Evolutionary conservation across 2,888 invertebrate species (phyloP).

Genomic region (Lithophane ornitopus): DNA sequence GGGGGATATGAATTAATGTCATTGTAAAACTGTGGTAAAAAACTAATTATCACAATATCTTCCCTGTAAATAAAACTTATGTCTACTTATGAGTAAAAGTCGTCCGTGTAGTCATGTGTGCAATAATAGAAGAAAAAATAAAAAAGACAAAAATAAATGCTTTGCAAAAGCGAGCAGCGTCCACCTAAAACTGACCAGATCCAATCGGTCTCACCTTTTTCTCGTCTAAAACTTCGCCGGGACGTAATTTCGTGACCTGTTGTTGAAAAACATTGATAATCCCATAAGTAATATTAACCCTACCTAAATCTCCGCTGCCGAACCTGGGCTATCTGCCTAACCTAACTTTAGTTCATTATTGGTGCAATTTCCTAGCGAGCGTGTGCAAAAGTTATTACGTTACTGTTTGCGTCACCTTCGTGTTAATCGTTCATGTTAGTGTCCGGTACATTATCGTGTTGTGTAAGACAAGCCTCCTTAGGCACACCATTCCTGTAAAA

Average conservation of each 20-base stretch:
- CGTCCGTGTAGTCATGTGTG: conserved; percentile 75
- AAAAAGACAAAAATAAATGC: conserved; percentile 83
- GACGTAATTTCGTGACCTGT: conserved; percentile 97
- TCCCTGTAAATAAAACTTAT: conserved; percentile 59
- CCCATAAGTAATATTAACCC: conserved; percentile 74
- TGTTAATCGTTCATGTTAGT: conserved; percentile 87
- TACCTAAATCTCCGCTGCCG: conserved; percentile 88
- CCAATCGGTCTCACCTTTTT: conserved; percentile 95
- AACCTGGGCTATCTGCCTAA: conserved; percentile 74
- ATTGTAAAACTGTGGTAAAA: conserved; percentile 54
- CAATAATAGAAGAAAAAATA: conserved; percentile 71
- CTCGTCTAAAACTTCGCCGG: conserved; percentile 98
- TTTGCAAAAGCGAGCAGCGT: conserved; percentile 90
- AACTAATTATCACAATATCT: conserved; percentile 63
- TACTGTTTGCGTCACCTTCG: conserved; percentile 80
- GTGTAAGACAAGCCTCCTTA: conserved; percentile 78
- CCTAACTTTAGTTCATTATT: conserved; percentile 75
- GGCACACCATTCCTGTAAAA: conserved; percentile 78
- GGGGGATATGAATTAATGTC: conserved; percentile 34
- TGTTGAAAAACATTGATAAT: conserved; percentile 89
- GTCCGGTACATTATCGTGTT: conserved; percentile 76
- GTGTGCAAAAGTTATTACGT: conserved; percentile 87
- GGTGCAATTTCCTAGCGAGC: conserved; percentile 84
- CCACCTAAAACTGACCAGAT: conserved; percentile 89
- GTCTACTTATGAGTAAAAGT: conserved; percentile 58